Evolutionary conservation across 2,797 vertebrate genomes (phyloP), one percentile per base, ranked within the genome.

Genomic region (Bryconaethiops microstoma): DNA sequence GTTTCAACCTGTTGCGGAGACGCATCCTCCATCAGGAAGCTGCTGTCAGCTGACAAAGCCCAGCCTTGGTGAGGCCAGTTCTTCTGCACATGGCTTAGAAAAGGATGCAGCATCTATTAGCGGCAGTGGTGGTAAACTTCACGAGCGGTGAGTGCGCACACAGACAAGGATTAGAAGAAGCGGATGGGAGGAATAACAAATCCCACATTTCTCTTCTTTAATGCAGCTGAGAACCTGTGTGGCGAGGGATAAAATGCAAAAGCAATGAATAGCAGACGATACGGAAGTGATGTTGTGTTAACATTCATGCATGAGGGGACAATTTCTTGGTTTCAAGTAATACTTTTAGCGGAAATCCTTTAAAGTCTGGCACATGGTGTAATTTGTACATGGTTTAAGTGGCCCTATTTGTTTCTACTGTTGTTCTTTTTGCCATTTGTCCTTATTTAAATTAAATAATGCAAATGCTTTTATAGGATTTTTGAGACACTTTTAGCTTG

Each of bases 191-290:
- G 78, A 87, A 74, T 81, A 45, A 76, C 74, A 86, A 83, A 83
- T 80, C 79, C 62, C 72, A 77, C 79, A 83, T 83, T 75, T 74
- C 63, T 39, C 76, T 81, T 78, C 19, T 79, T 86, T 74, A 83
- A 80, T 74, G 57, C 78, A 40, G 42, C 25, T 39, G 67, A n/a
- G 52, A 78, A 82, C 60, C 74, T 69, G 45, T 81, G 77, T 72
- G 76, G 67, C 7, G 52, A 71, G 23, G 71, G 52, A 64, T 64
- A 64, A 35, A 64, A 39, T 35, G 23, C 77, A 82, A 82, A 80
- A 45, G 64, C 71, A 40, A 25, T 42, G 57, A 52, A 42, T n/a
- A 72, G 13, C 4, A 16, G 60, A 75, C 45, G 14, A 68, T 14
- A 21, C 59, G 13, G 23, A 25, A 25, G 21, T 21, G 23, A 25